A percentile compares a stretch with the other conserved stretches of the same genome.
Conservation (phyloP, 2,888 invertebrate species). For the Asteroscopus sphinx region DNA sequence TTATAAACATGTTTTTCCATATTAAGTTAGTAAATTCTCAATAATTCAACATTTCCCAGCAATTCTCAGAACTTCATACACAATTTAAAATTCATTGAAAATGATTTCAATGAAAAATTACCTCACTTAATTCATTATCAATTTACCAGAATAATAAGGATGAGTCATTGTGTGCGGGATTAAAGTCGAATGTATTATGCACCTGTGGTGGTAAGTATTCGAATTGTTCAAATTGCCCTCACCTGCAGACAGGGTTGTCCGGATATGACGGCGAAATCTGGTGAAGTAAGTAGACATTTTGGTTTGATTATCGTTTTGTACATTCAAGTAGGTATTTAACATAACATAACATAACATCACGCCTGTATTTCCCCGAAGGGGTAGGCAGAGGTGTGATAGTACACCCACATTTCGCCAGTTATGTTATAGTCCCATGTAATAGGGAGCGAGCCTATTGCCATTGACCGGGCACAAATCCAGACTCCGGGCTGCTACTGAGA, state of each 20-base stretch:
- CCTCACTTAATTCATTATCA: conserved; percentile 31
- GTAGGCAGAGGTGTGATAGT: too few species aligned
- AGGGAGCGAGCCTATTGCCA: too few species aligned
- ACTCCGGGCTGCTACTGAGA: too few species aligned
- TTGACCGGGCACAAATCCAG: too few species aligned
- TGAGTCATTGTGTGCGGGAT: conserved; percentile 49
- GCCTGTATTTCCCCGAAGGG: too few species aligned
- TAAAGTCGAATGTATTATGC: conserved; percentile 41
- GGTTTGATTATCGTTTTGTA: too few species aligned
- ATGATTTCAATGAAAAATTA: conserved; percentile 42
- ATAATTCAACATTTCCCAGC: not conserved
- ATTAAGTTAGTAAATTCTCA: not conserved
- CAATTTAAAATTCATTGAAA: conserved; percentile 22
- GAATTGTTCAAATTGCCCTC: conserved; percentile 40
- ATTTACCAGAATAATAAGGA: conserved; percentile 53
- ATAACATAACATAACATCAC: too few species aligned
- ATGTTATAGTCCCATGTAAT: too few species aligned
- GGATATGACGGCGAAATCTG: not conserved
- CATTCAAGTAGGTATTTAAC: too few species aligned
- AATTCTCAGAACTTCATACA: not conserved
- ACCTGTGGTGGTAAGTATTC: conserved; percentile 31
- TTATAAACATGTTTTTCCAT: not conserved
- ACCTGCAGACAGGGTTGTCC: conserved; percentile 36
- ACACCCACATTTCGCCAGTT: too few species aligned
- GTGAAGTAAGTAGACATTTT: not conserved